phyloP scores from a whole-genome alignment of 1,140 invertebrate genomes.

The Catajapyx aquilonaris region DNA sequence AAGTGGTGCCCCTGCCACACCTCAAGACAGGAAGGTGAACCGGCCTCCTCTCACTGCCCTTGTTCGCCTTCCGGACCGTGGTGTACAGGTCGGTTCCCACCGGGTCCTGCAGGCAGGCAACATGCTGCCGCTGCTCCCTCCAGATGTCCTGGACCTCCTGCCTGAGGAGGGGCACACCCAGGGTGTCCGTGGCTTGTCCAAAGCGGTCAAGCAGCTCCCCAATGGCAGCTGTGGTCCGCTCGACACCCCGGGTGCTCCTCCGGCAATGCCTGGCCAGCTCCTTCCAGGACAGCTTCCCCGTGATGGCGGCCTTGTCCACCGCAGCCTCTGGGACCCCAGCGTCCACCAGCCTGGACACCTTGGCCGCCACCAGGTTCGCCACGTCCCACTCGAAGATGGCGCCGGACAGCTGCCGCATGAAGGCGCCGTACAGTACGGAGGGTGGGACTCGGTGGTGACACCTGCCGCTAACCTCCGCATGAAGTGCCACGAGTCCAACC shows the following conservation, averaged over 20 bases:
- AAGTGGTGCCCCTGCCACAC: too few species aligned
- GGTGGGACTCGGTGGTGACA: too few species aligned
- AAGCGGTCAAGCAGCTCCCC: background rate
- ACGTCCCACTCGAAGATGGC: too few species aligned
- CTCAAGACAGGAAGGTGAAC: constrained; percentile 2
- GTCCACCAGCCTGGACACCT: background rate
- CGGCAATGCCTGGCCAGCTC: too few species aligned
- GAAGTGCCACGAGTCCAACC: constrained; percentile 6
- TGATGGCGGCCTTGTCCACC: background rate
- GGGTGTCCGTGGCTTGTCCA: background rate
- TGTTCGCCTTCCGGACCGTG: background rate
- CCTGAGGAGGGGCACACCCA: constrained; percentile 1
- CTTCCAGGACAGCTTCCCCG: background rate
- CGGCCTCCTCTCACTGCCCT: background rate
- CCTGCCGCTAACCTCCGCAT: constrained; percentile 5
- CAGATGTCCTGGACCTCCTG: background rate
- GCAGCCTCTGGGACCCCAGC: background rate
- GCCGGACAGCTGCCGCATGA: constrained; percentile 3
- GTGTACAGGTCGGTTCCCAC: background rate
- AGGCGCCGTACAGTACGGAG: constrained; percentile 5
- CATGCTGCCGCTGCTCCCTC: background rate
- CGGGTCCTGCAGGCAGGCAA: constrained; percentile 1
- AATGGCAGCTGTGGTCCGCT: background rate
- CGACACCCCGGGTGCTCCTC: too few species aligned
- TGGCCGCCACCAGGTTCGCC: too few species aligned